A percentile compares a stretch with the other conserved stretches of the same genome.
Conservation (phyloP, 1,140 invertebrate species). For the Eueides isabella region DNA sequence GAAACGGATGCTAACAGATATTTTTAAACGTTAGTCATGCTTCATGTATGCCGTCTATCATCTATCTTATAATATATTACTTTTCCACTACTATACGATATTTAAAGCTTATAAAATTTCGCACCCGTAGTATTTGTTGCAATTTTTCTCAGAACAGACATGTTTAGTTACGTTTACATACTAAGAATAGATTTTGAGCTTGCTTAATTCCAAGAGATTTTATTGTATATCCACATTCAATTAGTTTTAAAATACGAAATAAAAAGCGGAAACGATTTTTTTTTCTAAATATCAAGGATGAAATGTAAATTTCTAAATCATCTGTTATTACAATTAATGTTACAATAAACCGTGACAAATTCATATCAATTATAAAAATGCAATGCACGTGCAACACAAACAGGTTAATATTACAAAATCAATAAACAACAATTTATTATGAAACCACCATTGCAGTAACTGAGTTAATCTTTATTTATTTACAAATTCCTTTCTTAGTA, state of each 20-base stretch:
- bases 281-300: neutral
- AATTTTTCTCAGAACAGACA: neutral
- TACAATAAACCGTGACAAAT: conserved; percentile 15
- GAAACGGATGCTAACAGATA: conserved; percentile 48
- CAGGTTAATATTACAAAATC: conserved; percentile 46
- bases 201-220: neutral
- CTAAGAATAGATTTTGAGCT: neutral
- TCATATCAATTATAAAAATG: conserved; percentile 36
- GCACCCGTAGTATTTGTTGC: neutral
- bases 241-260: neutral
- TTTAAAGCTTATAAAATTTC: neutral
- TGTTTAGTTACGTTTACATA: neutral
- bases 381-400: conserved; percentile 38
- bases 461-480: conserved; percentile 42
- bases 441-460: conserved; percentile 40
- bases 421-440: conserved; percentile 49
- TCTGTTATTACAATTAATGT: neutral
- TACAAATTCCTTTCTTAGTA: conserved; percentile 36
- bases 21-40: conserved; percentile 38
- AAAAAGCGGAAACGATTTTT: neutral
- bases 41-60: conserved; percentile 28
- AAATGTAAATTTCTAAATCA: neutral
- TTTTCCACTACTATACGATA: conserved; percentile 5
- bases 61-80: conserved; percentile 20
- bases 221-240: neutral